A percentile compares a stretch with the other conserved stretches of the same genome.
phyloP scores from a whole-genome alignment of 2,113 vertebrate genomes.

The Eulacestoma nigropectus region DNA sequence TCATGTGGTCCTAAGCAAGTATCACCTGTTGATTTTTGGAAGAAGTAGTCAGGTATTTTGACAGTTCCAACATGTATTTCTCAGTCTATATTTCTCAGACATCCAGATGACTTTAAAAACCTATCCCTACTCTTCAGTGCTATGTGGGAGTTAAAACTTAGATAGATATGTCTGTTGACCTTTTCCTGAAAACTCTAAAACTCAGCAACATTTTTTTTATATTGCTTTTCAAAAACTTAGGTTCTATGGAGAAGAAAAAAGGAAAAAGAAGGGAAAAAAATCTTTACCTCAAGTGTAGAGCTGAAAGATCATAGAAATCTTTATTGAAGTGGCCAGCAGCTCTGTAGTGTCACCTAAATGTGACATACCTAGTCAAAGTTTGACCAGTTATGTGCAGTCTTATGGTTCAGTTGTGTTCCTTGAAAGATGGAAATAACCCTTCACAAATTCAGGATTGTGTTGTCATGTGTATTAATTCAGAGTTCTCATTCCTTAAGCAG shows the following conservation, averaged over 20 bases:
- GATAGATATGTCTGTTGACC: not conserved
- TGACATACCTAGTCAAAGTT: not conserved
- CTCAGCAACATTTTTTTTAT: not conserved
- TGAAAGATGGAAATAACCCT: not conserved
- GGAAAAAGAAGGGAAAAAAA: not conserved
- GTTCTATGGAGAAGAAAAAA: not conserved
- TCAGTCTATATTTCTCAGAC: not conserved
- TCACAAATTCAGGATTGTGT: accelerated
- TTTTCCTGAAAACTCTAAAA: not conserved
- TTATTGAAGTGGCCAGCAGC: not conserved
- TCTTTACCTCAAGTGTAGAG: not conserved
- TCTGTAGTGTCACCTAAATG: not conserved
- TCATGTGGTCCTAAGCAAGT: not conserved
- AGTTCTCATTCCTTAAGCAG: not conserved
- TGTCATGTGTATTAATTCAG: not conserved
- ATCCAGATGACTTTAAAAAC: not conserved
- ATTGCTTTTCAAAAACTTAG: not conserved
- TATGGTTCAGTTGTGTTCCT: not conserved
- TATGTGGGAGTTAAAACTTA: not conserved
- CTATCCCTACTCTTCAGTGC: not conserved
- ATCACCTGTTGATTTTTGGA: not conserved
- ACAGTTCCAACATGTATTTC: not conserved
- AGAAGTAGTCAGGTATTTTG: not conserved
- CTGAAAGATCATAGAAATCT: not conserved
- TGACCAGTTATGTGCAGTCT: not conserved